phyloP scores from a whole-genome alignment of 2,888 invertebrate genomes.

The Drosophila anomalata region DNA sequence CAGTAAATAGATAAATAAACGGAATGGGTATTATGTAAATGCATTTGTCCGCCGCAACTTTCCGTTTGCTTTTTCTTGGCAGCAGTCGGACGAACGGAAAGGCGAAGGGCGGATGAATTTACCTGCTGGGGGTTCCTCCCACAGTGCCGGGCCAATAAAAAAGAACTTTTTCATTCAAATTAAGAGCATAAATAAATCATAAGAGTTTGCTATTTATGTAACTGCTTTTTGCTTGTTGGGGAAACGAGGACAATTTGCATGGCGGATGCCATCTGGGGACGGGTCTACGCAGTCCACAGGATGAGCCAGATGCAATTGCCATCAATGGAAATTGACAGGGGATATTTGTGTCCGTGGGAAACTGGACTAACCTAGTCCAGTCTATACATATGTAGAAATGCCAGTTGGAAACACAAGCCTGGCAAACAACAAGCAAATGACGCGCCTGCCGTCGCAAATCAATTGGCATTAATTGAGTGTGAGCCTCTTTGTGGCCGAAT shows the following conservation, averaged over 20 bases:
- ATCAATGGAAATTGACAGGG: slow-evolving; percentile 4
- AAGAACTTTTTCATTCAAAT: slow-evolving; percentile 54
- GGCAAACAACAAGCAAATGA: slow-evolving; percentile 46
- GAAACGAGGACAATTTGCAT: slow-evolving; percentile 45
- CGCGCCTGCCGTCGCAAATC: slow-evolving; percentile 59
- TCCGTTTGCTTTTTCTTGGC: slow-evolving; percentile 36
- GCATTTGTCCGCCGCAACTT: slow-evolving; percentile 40
- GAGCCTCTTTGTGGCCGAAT: slow-evolving; percentile 9
- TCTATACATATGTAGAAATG: slow-evolving; percentile 1
- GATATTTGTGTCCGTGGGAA: slow-evolving; percentile 4
- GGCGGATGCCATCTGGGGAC: slow-evolving; percentile 22
- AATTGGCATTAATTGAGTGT: slow-evolving; percentile 61
- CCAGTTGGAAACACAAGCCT: slow-evolving; percentile 31
- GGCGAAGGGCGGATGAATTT: not conserved
- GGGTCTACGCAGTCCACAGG: slow-evolving; percentile 11
- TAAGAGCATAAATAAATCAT: slow-evolving; percentile 63
- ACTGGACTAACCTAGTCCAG: not conserved
- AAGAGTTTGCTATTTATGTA: slow-evolving; percentile 20
- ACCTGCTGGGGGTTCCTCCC: slow-evolving; percentile 8
- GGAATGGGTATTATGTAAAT: slow-evolving; percentile 62
- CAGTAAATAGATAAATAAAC: slow-evolving; percentile 56
- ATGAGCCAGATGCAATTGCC: slow-evolving; percentile 19
- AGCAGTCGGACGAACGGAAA: not conserved
- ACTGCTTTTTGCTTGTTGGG: slow-evolving; percentile 21
- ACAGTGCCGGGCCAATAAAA: slow-evolving; percentile 36